A percentile compares a stretch with the other conserved stretches of the same genome.
Evolutionary conservation across 2,888 invertebrate genomes (phyloP).

Genomic region (Hydrotaea diabolus): DNA sequence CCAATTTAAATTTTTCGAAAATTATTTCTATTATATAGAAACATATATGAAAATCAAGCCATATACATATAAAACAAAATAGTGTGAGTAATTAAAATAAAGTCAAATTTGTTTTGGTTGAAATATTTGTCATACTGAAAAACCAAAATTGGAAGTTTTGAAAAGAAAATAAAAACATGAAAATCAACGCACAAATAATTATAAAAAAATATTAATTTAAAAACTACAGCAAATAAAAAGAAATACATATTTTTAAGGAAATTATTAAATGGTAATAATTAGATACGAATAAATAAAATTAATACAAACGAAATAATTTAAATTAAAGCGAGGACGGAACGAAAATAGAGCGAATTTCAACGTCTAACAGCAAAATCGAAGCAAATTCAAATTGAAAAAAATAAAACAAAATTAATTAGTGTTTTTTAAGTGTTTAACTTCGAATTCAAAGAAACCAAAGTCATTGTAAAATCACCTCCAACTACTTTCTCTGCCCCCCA

Average conservation of each 20-base stretch:
- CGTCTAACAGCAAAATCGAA: background rate
- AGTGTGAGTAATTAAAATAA: constrained; percentile 4
- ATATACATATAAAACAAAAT: too few relatives aligned
- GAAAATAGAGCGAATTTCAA: too few relatives aligned
- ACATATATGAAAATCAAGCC: constrained; percentile 9
- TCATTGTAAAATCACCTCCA: background rate
- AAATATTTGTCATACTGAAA: background rate
- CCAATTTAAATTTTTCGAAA: constrained; percentile 15
- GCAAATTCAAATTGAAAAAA: constrained; percentile 1
- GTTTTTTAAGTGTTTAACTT: background rate
- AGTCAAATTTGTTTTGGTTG: too few relatives aligned
- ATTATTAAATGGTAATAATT: constrained; percentile 34
- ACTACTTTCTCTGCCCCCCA: background rate
- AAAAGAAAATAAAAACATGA: background rate
- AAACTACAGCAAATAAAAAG: constrained; percentile 1
- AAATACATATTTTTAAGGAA: constrained; percentile 18
- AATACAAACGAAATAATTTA: too few relatives aligned
- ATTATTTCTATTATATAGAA: constrained; percentile 75
- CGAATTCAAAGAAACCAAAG: background rate
- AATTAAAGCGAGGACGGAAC: too few relatives aligned
- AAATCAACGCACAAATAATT: background rate
- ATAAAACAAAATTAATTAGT: background rate
- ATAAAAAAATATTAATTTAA: background rate
- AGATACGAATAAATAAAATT: background rate
- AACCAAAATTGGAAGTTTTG: background rate